A percentile compares a stretch with the other conserved stretches of the same genome.
Evolutionary conservation across 92 coral and sea anemone species (phyloP).

Genomic region (Micromussa lordhowensis): DNA sequence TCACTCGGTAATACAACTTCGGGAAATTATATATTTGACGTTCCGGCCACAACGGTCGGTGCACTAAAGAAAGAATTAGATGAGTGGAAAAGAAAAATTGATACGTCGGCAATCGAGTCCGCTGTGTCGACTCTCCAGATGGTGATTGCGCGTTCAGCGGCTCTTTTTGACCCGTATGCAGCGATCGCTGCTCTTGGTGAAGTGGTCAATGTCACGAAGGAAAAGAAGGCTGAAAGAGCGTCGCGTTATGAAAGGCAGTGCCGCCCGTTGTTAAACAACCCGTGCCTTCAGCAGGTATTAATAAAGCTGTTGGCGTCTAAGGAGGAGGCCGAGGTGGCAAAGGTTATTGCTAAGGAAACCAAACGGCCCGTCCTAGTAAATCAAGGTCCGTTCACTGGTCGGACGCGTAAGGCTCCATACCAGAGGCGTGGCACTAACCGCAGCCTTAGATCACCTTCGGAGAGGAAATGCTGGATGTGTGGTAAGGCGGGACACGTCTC

Average conservation of each 20-base stretch:
- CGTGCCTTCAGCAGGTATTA: constrained; percentile 13
- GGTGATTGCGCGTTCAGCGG: neutral
- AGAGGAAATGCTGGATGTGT: neutral
- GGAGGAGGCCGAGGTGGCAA: constrained; percentile 40
- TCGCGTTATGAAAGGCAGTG: too few relatives aligned
- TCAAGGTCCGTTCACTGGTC: neutral
- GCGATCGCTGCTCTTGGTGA: too few relatives aligned
- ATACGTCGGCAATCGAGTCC: neutral
- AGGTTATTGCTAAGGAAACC: constrained; percentile 17
- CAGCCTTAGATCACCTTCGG: neutral
- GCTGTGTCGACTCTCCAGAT: constrained; percentile 13
- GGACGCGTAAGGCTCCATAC: neutral
- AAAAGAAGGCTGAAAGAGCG: too few relatives aligned
- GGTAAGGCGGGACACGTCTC: too few relatives aligned
- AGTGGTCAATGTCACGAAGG: too few relatives aligned
- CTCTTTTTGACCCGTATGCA: too few relatives aligned
- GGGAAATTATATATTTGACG: too few relatives aligned
- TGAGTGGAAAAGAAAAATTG: constrained; percentile 1
- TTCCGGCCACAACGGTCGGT: neutral
- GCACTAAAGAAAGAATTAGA: constrained; percentile 7
- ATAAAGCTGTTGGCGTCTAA: constrained; percentile 10
- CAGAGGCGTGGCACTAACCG: neutral
- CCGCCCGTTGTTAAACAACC: neutral
- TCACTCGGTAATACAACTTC: too few relatives aligned
- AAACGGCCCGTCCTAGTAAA: neutral